Conservation (phyloP, 1,140 invertebrate species). For the Hormaphis cornu region DNA sequence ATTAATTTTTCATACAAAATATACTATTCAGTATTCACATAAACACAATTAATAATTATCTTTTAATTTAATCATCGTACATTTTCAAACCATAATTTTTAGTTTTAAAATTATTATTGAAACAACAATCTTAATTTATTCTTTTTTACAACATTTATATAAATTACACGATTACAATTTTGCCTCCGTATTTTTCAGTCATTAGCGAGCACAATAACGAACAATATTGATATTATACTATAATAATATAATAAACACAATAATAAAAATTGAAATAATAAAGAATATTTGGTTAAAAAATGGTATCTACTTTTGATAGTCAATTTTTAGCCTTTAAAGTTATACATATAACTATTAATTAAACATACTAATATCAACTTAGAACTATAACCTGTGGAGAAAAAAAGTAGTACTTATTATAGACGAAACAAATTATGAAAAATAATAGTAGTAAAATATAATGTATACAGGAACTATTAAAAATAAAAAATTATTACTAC, state of each 20-base stretch:
- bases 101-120: background rate
- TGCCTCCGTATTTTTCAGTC: conserved; percentile 21
- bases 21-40: conserved; percentile 26
- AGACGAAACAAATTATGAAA: conserved; percentile 11
- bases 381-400: background rate
- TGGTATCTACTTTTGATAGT: background rate
- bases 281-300: conserved; percentile 2
- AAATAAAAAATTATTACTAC: conserved; percentile 7
- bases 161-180: conserved; percentile 21
- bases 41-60: conserved; percentile 22
- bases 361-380: background rate
- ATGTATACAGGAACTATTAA: conserved; percentile 28
- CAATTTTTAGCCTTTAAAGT: background rate
- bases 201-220: conserved; percentile 17
- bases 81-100: background rate
- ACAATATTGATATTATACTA: background rate
- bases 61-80: conserved; percentile 10
- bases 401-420: conserved; percentile 3
- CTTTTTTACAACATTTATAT: conserved; percentile 10
- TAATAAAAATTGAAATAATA: conserved; percentile 9
- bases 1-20: conserved; percentile 30
- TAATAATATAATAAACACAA: background rate
- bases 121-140: background rate
- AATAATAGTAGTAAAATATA: conserved; percentile 11
- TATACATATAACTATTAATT: too few relatives aligned